A percentile compares a stretch with the other conserved stretches of the same genome.
Evolutionary conservation across 2,888 invertebrate genomes (phyloP).

Genomic region (Operophtera brumata): DNA sequence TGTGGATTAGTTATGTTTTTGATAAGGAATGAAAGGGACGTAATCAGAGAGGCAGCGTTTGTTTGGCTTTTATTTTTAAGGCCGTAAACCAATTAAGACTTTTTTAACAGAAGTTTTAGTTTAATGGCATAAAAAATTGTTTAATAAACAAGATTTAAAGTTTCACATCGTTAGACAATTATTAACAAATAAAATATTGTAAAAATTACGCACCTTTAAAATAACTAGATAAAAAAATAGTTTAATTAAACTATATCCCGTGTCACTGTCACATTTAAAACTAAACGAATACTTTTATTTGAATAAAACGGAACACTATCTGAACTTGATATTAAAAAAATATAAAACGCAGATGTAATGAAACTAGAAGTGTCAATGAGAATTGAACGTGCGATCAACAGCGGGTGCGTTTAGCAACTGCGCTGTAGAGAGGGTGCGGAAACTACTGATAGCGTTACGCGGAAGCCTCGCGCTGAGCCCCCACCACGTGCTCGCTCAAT

Average conservation of each 20-base stretch:
- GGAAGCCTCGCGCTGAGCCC: constrained; percentile 73
- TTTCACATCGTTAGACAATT: background rate
- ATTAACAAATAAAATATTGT: background rate
- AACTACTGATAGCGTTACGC: constrained; percentile 79
- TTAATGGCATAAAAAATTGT: background rate
- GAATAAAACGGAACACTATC: constrained; percentile 2
- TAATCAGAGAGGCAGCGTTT: constrained; percentile 1
- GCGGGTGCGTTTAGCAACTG: constrained; percentile 79
- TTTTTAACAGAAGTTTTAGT: background rate
- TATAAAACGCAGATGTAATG: constrained; percentile 42
- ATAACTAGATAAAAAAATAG: constrained; percentile 18
- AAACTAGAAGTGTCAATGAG: constrained; percentile 64
- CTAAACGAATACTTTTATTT: background rate
- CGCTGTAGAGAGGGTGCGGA: constrained; percentile 74
- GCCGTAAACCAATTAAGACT: background rate
- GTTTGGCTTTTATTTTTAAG: background rate
- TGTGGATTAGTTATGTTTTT: constrained; percentile 26
- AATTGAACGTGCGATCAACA: constrained; percentile 69
- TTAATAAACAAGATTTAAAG: background rate
- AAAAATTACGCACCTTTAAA: constrained; percentile 44
- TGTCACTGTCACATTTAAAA: constrained; percentile 21
- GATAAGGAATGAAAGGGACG: constrained; percentile 26
- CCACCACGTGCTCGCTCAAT: constrained; percentile 70
- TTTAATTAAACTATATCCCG: background rate
- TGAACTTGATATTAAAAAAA: constrained; percentile 1